phyloP scores from a whole-genome alignment of 2,888 invertebrate species.

The Isoperla grammatica region DNA sequence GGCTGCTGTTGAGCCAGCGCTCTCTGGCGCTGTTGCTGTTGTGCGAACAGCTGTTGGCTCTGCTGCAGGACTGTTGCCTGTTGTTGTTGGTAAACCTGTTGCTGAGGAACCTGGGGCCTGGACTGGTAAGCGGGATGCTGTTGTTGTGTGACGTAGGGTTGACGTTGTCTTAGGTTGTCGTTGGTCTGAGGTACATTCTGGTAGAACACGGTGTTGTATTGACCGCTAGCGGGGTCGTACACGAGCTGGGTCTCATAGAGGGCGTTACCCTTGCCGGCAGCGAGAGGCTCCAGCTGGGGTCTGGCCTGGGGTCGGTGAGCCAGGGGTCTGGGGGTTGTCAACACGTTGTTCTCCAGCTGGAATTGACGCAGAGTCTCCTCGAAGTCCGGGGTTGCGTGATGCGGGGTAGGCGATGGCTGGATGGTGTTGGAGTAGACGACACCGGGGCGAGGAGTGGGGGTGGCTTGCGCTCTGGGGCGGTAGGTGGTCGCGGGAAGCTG shows the following conservation, averaged over 20 bases:
- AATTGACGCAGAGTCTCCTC: constrained; percentile 71
- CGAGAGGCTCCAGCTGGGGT: constrained; percentile 43
- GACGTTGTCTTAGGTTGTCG: constrained; percentile 63
- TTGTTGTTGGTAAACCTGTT: constrained; percentile 56
- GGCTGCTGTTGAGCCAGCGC: constrained; percentile 41
- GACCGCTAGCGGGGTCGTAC: constrained; percentile 68
- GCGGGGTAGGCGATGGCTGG: constrained; percentile 33
- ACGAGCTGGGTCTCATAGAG: constrained; percentile 73
- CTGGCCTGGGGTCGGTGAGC: constrained; percentile 22
- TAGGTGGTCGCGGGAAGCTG: constrained; percentile 61
- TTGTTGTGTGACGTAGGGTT: constrained; percentile 63
- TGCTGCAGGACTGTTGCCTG: constrained; percentile 57
- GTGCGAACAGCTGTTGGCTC: constrained; percentile 59
- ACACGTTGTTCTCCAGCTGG: constrained; percentile 59
- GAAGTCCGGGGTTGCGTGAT: constrained; percentile 48
- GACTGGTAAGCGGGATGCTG: constrained; percentile 26
- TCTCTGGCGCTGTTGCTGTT: constrained; percentile 64
- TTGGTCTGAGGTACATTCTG: constrained; percentile 68
- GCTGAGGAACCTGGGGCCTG: constrained; percentile 50
- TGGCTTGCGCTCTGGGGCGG: constrained; percentile 51
- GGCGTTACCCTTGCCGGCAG: constrained; percentile 47
- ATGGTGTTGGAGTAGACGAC: constrained; percentile 37
- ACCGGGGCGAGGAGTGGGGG: constrained; percentile 31
- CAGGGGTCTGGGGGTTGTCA: constrained; percentile 48
- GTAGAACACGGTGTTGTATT: constrained; percentile 72